Evolutionary conservation across 2,888 invertebrate genomes (phyloP).

Genomic region (Ophion ellenae): DNA sequence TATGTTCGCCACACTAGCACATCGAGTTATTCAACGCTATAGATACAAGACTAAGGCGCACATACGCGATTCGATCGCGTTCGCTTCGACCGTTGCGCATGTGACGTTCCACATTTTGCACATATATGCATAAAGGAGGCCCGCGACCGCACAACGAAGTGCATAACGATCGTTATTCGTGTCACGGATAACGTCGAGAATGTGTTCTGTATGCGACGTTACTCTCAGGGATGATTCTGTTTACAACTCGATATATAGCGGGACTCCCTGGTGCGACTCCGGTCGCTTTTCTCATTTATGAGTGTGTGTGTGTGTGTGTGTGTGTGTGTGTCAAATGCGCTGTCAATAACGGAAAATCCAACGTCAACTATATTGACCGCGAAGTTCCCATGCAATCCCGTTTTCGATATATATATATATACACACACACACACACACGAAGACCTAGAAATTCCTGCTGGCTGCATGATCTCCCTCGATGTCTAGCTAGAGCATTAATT

Average conservation of each 20-base stretch:
- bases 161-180: conserved; percentile 65
- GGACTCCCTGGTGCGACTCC: conserved; percentile 26
- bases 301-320: too few species aligned
- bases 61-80: conserved; percentile 59
- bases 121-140: conserved; percentile 20
- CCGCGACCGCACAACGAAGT: conserved; percentile 34
- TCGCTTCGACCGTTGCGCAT: conserved; percentile 51
- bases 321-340: background rate
- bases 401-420: conserved; percentile 10
- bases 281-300: background rate
- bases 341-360: conserved; percentile 10
- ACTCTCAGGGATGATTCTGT: conserved; percentile 40
- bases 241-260: conserved; percentile 28
- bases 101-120: conserved; percentile 63
- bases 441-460: conserved; percentile 2
- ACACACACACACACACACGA: background rate
- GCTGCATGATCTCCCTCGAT: background rate
- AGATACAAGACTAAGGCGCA: conserved; percentile 24
- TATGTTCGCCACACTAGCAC: background rate
- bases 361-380: conserved; percentile 51
- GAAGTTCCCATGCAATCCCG: background rate
- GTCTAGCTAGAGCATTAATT: conserved; percentile 20
- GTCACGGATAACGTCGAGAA: conserved; percentile 63
- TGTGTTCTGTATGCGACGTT: conserved; percentile 35
- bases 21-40: conserved; percentile 52